Percentiles rank a stretch among this genome's conserved stretches.
Conservation (phyloP, 2,888 invertebrate genomes). For the Drosophila yooni region DNA sequence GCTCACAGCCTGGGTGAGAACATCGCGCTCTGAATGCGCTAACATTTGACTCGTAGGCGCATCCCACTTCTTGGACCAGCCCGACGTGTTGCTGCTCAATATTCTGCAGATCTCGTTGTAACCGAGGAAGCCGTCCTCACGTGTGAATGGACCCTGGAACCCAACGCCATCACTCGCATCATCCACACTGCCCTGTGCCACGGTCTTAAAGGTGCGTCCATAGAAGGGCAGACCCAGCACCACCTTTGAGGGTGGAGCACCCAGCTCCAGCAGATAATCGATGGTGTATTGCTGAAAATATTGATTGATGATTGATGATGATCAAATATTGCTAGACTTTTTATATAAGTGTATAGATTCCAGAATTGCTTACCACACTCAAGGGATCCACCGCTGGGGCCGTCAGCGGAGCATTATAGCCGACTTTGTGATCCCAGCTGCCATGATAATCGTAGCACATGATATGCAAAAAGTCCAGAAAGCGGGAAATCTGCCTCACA, state of each 20-base stretch:
- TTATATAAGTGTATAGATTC: background rate
- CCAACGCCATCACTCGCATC: conserved; percentile 87
- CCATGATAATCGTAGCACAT: conserved; percentile 97
- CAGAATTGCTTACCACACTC: conserved; percentile 88
- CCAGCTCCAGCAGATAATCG: conserved; percentile 90
- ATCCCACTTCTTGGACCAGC: conserved; percentile 91
- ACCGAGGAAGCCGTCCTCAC: conserved; percentile 93
- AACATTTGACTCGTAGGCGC: conserved; percentile 85
- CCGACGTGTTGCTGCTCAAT: conserved; percentile 87
- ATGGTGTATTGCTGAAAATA: conserved; percentile 89
- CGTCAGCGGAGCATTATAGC: conserved; percentile 91
- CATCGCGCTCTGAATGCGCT: conserved; percentile 81
- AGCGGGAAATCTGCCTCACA: conserved; percentile 88
- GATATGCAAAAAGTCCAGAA: conserved; percentile 91
- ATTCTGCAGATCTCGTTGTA: conserved; percentile 93
- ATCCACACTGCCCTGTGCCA: conserved; percentile 82
- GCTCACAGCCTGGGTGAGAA: conserved; percentile 87
- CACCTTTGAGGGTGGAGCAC: conserved; percentile 91
- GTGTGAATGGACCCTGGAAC: conserved; percentile 91
- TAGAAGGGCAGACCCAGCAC: conserved; percentile 94
- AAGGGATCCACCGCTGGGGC: conserved; percentile 86
- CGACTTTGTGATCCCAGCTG: conserved; percentile 91
- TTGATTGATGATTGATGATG: background rate
- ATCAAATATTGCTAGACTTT: background rate
- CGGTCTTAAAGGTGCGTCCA: conserved; percentile 90